Evolutionary conservation across 1,140 invertebrate species (phyloP).

Genomic region (Acromyrmex charruanus): DNA sequence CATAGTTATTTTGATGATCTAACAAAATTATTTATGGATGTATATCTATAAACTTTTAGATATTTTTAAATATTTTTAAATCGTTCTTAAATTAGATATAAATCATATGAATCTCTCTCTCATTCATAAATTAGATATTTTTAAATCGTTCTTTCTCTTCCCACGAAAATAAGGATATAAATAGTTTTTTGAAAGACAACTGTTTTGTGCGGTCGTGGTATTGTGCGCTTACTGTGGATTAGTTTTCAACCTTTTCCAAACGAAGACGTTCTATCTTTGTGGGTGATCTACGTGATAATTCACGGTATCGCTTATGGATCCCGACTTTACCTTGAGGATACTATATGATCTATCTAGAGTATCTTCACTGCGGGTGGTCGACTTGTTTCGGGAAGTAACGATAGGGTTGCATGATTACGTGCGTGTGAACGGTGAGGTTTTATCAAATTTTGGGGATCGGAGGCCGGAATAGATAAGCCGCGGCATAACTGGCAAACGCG

Average conservation of each 20-base stretch:
- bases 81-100: no score
- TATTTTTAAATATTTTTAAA: no score
- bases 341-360: constrained; percentile 50
- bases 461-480: constrained; percentile 45
- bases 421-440: constrained; percentile 50
- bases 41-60: no score
- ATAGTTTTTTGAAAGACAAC: neutral
- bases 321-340: neutral
- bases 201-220: neutral
- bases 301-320: constrained; percentile 31
- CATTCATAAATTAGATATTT: no score
- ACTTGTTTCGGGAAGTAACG: constrained; percentile 66
- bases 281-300: constrained; percentile 36
- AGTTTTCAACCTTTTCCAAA: neutral
- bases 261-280: constrained; percentile 30
- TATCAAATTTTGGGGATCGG: constrained; percentile 54
- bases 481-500: constrained; percentile 35
- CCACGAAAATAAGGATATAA: neutral
- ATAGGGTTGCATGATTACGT: constrained; percentile 65
- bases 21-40: no score
- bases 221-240: neutral
- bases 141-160: no score
- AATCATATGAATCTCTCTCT: no score
- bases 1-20: no score
- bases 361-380: constrained; percentile 62